Base-by-base conservation (phyloP, 2,113 vertebrate genomes). In the Catagonus wagneri region DNA sequence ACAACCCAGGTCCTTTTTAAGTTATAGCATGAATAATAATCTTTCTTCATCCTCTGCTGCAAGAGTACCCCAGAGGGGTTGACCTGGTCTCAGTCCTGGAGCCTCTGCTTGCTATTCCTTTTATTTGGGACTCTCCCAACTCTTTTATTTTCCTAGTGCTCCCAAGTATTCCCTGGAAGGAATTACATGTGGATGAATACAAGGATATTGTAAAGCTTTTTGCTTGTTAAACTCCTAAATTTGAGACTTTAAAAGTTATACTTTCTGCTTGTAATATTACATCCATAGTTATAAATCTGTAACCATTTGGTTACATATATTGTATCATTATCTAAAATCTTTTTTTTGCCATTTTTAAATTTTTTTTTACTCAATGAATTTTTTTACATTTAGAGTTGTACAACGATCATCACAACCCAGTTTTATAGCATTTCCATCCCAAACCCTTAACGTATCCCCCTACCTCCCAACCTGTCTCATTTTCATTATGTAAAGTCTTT, bases 181-280 rank as follows among this genome's bases (percentile, higher is more conserved):
- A 56, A 81, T 74, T 60, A 25, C 66, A 22, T 81, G 54, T 83
- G 61, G 71, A 65, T 65, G 4, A 58, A 58, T 32, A 71, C 32
- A 65, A 65, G 54, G 34, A 44, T 83, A 63, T 63, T 85, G n/a
- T 75, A 32, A 75, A 83, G 17, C 13, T 27, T 83, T 83, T 13
- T 52, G 13, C 23, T 78, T 39, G 15, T 79, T 89, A 78, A 5
- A 7, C 1, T 88, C 17, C 74, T 87, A 25, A 87, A 83, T 81
- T 91, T 83, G 75, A 94, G 68, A 68, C 80, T 86, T 94, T 61
- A 89, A 34, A 80, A 81, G 52, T 86, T 75, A 32, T 8, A 54
- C 68, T 91, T 2, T 87, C 10, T 54, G 61, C 94, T 66, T 66
- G 32, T 76, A 72, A 50, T 63, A 68, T 75, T 75, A 15, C 54